Percentiles rank a stretch among this genome's conserved stretches.
phyloP scores from a whole-genome alignment of 2,797 vertebrate species.

The Eupleurogrammus muticus region DNA sequence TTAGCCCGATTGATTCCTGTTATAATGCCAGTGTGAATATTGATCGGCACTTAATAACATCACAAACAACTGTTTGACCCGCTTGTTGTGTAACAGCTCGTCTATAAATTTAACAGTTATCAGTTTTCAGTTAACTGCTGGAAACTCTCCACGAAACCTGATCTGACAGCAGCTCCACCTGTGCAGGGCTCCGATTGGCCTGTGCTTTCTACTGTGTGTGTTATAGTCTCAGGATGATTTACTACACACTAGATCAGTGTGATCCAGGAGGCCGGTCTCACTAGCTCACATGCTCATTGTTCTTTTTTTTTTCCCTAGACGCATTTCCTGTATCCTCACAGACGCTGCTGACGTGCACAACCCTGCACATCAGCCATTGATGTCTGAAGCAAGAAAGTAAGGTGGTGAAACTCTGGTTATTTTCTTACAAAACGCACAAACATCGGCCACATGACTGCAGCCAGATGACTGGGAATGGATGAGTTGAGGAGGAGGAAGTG shows the following conservation, averaged over 20 bases:
- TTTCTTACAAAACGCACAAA: conserved; percentile 4
- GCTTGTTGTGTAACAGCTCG: not conserved
- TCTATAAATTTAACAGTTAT: conserved; percentile 18
- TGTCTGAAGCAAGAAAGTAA: conserved; percentile 14
- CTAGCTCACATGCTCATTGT: not conserved
- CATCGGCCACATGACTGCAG: conserved; percentile 38
- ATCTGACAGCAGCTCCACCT: conserved; percentile 39
- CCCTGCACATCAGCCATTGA: conserved; percentile 13
- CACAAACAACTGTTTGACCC: not conserved
- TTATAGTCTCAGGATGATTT: conserved; percentile 22
- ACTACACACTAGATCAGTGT: conserved; percentile 12
- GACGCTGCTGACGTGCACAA: conserved; percentile 5
- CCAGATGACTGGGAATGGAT: conserved; percentile 27
- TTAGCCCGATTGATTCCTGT: not conserved
- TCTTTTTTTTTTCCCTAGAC: conserved; percentile 8
- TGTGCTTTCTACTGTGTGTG: not conserved
- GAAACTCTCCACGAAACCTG: conserved; percentile 43
- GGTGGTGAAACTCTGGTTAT: conserved; percentile 32
- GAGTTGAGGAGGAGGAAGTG: conserved; percentile 64
- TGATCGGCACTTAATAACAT: not conserved
- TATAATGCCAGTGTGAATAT: conserved; percentile 2
- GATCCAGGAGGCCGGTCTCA: conserved; percentile 11
- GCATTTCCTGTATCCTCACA: conserved; percentile 59
- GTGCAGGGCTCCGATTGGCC: conserved; percentile 14
- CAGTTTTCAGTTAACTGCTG: conserved; percentile 16